These are phyloP conservation scores for Choloepus didactylus DNA, from an alignment of 2,797 vertebrate genomes.

Conservation along the genomic window DNA sequence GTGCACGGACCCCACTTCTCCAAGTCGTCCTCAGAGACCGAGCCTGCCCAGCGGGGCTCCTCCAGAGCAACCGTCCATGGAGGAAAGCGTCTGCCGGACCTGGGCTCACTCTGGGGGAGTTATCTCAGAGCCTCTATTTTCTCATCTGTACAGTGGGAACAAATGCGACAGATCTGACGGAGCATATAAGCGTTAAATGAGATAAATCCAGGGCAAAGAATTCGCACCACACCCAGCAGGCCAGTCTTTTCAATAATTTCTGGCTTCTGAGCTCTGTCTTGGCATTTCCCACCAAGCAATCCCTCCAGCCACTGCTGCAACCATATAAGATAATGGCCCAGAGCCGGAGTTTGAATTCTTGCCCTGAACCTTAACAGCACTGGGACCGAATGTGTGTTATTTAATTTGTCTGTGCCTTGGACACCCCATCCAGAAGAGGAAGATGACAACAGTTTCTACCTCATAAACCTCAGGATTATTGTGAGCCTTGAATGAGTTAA, in stretches of 20 bases:
- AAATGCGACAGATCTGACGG: neutral
- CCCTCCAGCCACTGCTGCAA: neutral
- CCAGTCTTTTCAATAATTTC: neutral
- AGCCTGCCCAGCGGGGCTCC: neutral
- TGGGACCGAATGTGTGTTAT: rapidly evolving
- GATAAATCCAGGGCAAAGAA: neutral
- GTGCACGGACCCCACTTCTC: neutral
- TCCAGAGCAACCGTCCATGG: neutral
- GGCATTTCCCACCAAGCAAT: neutral
- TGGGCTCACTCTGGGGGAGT: neutral
- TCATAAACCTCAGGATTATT: too few species aligned
- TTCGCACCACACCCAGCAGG: neutral
- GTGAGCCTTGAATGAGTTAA: neutral
- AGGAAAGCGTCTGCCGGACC: rapidly evolving
- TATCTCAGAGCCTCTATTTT: neutral
- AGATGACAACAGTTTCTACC: rapidly evolving
- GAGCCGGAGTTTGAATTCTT: neutral
- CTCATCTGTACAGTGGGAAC: neutral
- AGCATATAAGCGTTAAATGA: neutral
- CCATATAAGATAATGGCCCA: rapidly evolving
- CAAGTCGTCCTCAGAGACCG: neutral
- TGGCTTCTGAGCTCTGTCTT: neutral
- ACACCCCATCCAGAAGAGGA: neutral
- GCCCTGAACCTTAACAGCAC: too few species aligned
- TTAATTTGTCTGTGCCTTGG: neutral